A percentile compares a stretch with the other conserved stretches of the same genome.
Evolutionary conservation across 2,797 vertebrate genomes (phyloP).

Genomic region (Myotis planiceps): DNA sequence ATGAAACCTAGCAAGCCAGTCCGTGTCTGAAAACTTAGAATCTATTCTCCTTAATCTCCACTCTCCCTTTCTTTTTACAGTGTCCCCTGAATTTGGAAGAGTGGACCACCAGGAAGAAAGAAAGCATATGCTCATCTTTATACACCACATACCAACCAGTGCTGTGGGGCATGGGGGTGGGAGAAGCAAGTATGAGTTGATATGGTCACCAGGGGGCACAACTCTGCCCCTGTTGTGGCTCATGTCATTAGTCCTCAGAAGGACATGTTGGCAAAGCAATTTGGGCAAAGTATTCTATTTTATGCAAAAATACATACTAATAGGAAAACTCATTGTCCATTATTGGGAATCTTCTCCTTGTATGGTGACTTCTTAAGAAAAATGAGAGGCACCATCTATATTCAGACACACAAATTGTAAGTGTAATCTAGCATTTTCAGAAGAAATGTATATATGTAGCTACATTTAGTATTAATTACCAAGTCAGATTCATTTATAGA

Average conservation of each 20-base stretch:
- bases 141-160: accelerated
- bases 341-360: not conserved
- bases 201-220: not conserved
- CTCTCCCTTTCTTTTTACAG: not conserved
- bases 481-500: not conserved
- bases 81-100: accelerated
- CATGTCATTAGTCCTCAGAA: no score
- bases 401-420: not conserved
- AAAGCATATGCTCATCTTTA: not conserved
- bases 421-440: not conserved
- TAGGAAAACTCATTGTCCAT: not conserved
- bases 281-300: not conserved
- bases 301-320: not conserved
- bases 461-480: not conserved
- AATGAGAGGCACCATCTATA: not conserved
- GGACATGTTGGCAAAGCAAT: no score
- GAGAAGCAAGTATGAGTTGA: accelerated
- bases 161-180: accelerated
- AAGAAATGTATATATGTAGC: no score
- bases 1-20: not conserved
- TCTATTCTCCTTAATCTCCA: accelerated
- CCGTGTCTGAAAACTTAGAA: not conserved
- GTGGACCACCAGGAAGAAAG: not conserved
- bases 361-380: not conserved
- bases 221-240: accelerated